A percentile compares a stretch with the other conserved stretches of the same genome.
These are phyloP conservation scores for Ochotona princeps DNA, from an alignment of 2,113 vertebrate species.

Conservation along the genomic window DNA sequence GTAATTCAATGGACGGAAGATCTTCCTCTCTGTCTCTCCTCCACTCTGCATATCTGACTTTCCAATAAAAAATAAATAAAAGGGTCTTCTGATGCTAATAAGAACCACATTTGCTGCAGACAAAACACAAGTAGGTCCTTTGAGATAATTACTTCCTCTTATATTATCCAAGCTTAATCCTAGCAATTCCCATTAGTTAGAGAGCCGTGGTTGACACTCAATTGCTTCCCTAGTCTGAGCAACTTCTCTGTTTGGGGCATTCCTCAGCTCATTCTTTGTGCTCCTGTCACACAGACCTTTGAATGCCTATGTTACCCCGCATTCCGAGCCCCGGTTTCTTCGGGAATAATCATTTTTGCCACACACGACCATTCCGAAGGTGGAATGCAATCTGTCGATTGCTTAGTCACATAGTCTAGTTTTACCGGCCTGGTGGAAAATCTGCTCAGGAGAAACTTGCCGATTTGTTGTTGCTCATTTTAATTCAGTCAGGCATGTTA, in stretches of 20 bases:
- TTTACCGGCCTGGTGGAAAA: background rate
- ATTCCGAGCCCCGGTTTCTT: background rate
- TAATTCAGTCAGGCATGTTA: background rate
- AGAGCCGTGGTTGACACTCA: background rate
- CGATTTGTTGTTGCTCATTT: background rate
- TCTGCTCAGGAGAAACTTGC: rapidly evolving
- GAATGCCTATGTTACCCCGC: rapidly evolving
- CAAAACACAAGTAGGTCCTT: background rate
- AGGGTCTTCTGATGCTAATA: background rate
- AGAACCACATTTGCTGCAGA: background rate
- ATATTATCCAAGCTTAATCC: background rate
- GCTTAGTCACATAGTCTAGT: too few species aligned
- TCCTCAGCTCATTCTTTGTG: background rate
- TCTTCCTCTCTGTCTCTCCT: too few species aligned
- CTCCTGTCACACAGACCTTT: rapidly evolving
- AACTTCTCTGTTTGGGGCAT: rapidly evolving
- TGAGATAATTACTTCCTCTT: background rate
- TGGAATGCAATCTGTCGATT: too few species aligned
- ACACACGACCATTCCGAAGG: background rate
- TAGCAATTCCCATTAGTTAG: background rate
- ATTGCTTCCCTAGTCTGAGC: too few species aligned
- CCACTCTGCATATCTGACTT: too few species aligned
- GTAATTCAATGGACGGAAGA: too few species aligned
- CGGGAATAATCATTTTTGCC: background rate
- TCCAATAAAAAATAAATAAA: too few species aligned